Conservation (phyloP, 37 sponge, comb jelly and placozoan species). For the Halichondria panicea region DNA sequence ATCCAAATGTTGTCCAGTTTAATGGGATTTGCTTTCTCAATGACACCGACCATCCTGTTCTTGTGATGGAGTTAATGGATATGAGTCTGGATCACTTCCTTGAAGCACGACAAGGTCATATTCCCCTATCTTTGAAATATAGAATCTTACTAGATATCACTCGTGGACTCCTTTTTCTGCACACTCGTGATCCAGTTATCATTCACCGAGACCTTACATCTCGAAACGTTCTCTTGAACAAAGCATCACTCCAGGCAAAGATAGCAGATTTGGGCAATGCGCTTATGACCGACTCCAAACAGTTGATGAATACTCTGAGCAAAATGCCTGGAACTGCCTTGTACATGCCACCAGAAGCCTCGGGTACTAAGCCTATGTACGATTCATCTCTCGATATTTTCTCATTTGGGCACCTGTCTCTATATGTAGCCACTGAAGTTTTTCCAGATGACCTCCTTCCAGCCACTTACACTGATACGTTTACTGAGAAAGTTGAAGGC, state of each 20-base stretch:
- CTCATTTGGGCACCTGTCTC: constrained; percentile 25
- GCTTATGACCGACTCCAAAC: neutral
- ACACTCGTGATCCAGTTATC: constrained; percentile 19
- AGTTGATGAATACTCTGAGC: constrained; percentile 5
- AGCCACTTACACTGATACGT: constrained; percentile 6
- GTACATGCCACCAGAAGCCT: constrained; percentile 38
- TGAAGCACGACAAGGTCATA: neutral
- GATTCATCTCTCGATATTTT: constrained; percentile 11
- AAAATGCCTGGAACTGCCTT: neutral
- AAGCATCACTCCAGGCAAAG: constrained; percentile 20
- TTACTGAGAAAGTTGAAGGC: neutral
- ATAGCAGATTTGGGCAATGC: constrained; percentile 45
- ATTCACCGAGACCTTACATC: constrained; percentile 48
- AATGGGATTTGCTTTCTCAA: constrained; percentile 17
- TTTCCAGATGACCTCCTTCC: constrained; percentile 13
- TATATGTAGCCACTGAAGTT: constrained; percentile 3
- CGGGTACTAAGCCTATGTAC: neutral
- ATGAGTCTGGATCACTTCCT: constrained; percentile 18
- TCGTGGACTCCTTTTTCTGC: constrained; percentile 39
- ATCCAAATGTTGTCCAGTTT: constrained; percentile 53
- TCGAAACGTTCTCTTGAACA: constrained; percentile 36
- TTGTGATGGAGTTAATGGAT: constrained; percentile 34
- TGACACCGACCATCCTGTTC: neutral
- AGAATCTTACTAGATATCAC: constrained; percentile 29
- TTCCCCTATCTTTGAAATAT: constrained; percentile 15